Evolutionary conservation across 2,113 vertebrate genomes (phyloP).

Genomic region (Guaruba guarouba): DNA sequence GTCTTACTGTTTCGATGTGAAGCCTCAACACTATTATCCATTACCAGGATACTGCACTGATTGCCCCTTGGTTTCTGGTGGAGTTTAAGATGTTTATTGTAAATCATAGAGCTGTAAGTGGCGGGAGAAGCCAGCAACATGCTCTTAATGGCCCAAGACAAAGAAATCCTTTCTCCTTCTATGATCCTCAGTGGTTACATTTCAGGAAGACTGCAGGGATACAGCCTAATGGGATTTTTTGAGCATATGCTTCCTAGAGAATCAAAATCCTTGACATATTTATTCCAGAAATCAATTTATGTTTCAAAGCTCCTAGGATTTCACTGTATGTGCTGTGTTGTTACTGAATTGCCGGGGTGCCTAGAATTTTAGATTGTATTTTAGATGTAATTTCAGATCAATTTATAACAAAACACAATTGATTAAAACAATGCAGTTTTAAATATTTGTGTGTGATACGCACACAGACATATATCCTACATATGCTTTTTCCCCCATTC

Average conservation of each 20-base stretch:
- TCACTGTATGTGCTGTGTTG: neutral
- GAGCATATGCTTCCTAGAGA: neutral
- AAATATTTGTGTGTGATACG: neutral
- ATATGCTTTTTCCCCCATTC: neutral
- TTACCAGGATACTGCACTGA: neutral
- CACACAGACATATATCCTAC: neutral
- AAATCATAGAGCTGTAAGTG: neutral
- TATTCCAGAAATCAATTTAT: neutral
- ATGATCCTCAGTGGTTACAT: neutral
- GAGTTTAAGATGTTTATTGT: neutral
- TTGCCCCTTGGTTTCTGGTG: neutral
- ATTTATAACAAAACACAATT: neutral
- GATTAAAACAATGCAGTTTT: neutral
- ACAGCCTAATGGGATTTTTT: neutral
- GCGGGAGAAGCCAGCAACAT: neutral
- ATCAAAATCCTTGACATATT: neutral
- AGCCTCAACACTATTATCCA: neutral
- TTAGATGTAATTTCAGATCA: neutral
- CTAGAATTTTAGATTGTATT: neutral
- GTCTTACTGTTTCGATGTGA: neutral
- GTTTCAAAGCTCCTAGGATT: neutral
- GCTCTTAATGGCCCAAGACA: neutral
- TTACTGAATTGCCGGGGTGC: neutral
- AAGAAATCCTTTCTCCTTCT: neutral
- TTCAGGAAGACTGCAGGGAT: neutral